Conservation (phyloP, 2,888 invertebrate genomes). For the Drosophila mimica region DNA sequence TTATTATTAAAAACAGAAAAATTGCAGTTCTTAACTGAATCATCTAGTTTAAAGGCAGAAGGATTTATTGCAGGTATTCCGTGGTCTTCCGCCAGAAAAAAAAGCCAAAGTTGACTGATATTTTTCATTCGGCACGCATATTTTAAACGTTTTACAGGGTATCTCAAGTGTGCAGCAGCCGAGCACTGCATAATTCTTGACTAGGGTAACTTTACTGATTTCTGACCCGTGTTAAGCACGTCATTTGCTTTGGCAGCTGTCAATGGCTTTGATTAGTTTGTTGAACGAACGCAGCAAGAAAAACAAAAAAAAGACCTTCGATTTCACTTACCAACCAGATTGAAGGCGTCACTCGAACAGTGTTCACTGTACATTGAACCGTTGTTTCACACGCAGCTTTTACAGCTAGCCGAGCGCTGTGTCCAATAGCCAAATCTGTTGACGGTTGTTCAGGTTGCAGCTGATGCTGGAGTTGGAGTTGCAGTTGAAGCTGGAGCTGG, state of each 20-base stretch:
- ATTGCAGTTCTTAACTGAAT: too few species aligned
- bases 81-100: too few species aligned
- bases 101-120: too few species aligned
- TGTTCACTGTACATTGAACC: slow-evolving; percentile 64
- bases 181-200: slow-evolving; percentile 8
- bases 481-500: slow-evolving; percentile 1
- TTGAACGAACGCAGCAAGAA: slow-evolving; percentile 47
- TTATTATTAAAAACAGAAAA: too few species aligned
- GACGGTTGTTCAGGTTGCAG: slow-evolving; percentile 21
- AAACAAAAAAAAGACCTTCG: slow-evolving; percentile 59
- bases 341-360: slow-evolving; percentile 44
- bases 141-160: slow-evolving; percentile 24
- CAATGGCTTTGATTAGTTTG: slow-evolving; percentile 74
- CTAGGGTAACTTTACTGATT: slow-evolving; percentile 25
- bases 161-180: not conserved
- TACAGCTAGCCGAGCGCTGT: not conserved
- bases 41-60: too few species aligned
- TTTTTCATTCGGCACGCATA: not conserved
- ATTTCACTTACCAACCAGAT: slow-evolving; percentile 57
- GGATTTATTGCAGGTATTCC: too few species aligned
- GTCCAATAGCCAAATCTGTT: slow-evolving; percentile 25
- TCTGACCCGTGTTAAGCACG: slow-evolving; percentile 50
- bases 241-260: slow-evolving; percentile 68
- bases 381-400: slow-evolving; percentile 69
- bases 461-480: slow-evolving; percentile 16